These are phyloP conservation scores for Amiota communis DNA, from an alignment of 2,888 invertebrate species.

Conservation along the genomic window DNA sequence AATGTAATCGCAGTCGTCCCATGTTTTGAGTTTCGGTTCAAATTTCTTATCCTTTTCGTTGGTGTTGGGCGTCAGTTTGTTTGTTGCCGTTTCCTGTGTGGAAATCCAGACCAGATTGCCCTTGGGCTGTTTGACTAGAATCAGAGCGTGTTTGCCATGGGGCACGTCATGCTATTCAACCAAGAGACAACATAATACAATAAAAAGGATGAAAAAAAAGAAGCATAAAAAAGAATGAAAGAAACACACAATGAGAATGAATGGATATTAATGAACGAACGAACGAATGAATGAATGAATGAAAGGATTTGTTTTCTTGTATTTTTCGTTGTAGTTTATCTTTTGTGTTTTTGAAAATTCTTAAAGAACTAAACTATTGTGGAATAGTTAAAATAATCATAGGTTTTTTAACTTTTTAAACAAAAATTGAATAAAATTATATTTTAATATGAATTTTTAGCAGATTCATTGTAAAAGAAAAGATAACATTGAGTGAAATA, in stretches of 20 bases:
- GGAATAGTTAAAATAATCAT: too few species aligned
- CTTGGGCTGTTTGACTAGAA: conserved; percentile 87
- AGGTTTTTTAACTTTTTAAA: too few species aligned
- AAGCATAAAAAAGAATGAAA: conserved; percentile 38
- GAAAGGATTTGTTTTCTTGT: too few species aligned
- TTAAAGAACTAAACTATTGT: too few species aligned
- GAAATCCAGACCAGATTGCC: conserved; percentile 89
- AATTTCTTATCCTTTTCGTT: conserved; percentile 77
- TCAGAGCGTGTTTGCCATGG: conserved; percentile 89
- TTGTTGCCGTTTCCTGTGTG: conserved; percentile 79
- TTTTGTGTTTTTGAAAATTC: background rate
- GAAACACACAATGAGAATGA: conserved; percentile 24
- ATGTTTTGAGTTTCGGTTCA: conserved; percentile 77
- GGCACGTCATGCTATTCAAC: conserved; percentile 82
- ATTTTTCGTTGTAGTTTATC: background rate
- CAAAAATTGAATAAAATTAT: too few species aligned
- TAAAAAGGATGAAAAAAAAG: conserved; percentile 30
- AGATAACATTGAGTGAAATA: too few species aligned
- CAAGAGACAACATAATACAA: conserved; percentile 16
- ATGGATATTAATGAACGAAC: conserved; percentile 44
- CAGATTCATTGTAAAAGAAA: too few species aligned
- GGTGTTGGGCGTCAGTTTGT: conserved; percentile 75
- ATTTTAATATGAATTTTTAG: too few species aligned
- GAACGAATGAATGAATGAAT: background rate
- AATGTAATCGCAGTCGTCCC: conserved; percentile 90